These are phyloP conservation scores for Paedocypris sp. DNA, from an alignment of 2,113 vertebrate species.

Conservation along the genomic window DNA sequence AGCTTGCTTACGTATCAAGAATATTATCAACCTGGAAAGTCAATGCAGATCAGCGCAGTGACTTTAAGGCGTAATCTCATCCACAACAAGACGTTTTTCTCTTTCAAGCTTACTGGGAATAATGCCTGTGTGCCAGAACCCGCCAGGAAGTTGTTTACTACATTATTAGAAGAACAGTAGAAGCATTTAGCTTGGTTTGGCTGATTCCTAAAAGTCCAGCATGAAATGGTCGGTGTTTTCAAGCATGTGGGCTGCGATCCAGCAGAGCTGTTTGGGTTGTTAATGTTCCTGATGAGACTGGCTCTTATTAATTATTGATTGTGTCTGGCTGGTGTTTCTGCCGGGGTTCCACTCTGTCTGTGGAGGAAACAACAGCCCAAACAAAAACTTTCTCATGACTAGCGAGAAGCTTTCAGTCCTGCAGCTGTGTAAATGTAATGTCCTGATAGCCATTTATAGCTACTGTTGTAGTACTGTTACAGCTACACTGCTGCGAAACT, in stretches of 20 bases:
- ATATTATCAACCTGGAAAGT: too few species aligned
- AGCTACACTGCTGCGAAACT: too few species aligned
- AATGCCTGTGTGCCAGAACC: not conserved
- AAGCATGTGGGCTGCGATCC: not conserved
- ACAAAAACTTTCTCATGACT: too few species aligned
- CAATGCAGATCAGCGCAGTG: too few species aligned
- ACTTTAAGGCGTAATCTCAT: too few species aligned
- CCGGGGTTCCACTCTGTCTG: not conserved
- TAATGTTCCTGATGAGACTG: slow-evolving; percentile 1
- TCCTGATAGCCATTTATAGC: too few species aligned
- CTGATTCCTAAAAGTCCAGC: not conserved
- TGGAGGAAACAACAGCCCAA: not conserved
- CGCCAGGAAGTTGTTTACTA: not conserved
- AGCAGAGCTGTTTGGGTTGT: not conserved
- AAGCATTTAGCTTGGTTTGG: not conserved
- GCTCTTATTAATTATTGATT: slow-evolving; percentile 23
- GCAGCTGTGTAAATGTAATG: too few species aligned
- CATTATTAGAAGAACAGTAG: not conserved
- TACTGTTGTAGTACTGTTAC: too few species aligned
- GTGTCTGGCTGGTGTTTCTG: not conserved
- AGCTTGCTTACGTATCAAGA: too few species aligned
- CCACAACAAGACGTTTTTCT: not conserved
- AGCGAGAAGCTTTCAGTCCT: too few species aligned
- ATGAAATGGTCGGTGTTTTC: not conserved
- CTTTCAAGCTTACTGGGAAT: not conserved